These are phyloP conservation scores for Bungarus multicinctus DNA, from an alignment of 2,113 vertebrate genomes.

Conservation along the genomic window DNA sequence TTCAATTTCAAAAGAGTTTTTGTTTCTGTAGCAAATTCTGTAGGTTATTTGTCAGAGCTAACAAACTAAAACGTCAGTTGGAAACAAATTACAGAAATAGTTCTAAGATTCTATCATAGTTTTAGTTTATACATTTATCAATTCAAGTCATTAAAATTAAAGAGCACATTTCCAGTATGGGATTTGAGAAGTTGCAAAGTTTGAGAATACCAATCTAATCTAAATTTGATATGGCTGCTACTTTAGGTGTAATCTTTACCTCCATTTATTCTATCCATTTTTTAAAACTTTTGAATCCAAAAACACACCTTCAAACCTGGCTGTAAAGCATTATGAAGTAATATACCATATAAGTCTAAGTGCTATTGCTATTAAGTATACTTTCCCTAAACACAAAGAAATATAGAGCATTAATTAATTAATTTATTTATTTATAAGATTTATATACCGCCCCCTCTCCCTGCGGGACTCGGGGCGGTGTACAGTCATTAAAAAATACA, in stretches of 20 bases:
- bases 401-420: background rate
- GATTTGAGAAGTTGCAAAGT: background rate
- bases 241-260: background rate
- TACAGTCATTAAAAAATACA: too few species aligned
- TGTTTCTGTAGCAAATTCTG: background rate
- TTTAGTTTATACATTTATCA: background rate
- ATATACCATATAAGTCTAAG: too few species aligned
- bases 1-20: background rate
- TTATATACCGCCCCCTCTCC: too few species aligned
- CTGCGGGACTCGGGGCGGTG: too few species aligned
- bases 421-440: too few species aligned
- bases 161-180: background rate
- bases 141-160: background rate
- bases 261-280: background rate
- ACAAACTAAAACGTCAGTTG: background rate
- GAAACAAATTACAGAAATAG: background rate
- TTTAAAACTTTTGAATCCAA: background rate
- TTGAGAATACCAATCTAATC: background rate
- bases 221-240: background rate
- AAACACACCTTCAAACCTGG: background rate
- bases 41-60: background rate
- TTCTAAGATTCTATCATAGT: background rate
- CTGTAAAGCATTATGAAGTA: too few species aligned
- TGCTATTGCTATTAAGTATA: background rate
- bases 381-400: background rate